These are phyloP conservation scores for Toxotes chatareus DNA, from an alignment of 2,113 vertebrate genomes.

Conservation along the genomic window DNA sequence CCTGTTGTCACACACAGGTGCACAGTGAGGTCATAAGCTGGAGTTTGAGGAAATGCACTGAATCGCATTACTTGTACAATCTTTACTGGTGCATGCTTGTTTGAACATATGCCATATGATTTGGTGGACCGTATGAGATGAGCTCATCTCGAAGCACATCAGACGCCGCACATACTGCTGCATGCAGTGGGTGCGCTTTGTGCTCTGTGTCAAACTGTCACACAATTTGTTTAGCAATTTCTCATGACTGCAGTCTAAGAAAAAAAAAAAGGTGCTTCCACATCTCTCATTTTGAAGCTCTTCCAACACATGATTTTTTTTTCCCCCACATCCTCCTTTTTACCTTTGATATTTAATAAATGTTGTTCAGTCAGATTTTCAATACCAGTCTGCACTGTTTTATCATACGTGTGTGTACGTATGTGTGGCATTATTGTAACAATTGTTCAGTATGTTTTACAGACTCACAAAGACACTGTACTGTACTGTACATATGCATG, in stretches of 20 bases:
- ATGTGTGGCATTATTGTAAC: conserved; percentile 7
- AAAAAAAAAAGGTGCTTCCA: conserved; percentile 33
- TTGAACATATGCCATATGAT: background rate
- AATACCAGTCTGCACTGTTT: conserved; percentile 4
- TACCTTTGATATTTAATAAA: conserved; percentile 19
- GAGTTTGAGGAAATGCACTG: conserved; percentile 19
- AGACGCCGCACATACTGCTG: background rate
- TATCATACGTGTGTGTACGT: conserved; percentile 3
- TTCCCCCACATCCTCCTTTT: background rate
- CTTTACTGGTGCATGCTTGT: conserved; percentile 20
- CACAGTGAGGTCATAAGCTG: background rate
- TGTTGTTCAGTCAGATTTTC: conserved; percentile 15
- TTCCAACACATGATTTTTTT: conserved; percentile 3
- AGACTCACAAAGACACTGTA: conserved; percentile 34
- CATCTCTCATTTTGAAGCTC: conserved; percentile 11
- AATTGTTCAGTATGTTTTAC: background rate
- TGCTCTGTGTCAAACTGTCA: conserved; percentile 15
- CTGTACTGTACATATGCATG: conserved; percentile 25
- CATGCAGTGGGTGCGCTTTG: background rate
- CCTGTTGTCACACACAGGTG: background rate
- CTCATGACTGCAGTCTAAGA: conserved; percentile 1
- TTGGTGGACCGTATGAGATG: background rate
- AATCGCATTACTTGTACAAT: conserved; percentile 10
- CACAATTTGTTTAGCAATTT: background rate
- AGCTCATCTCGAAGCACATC: background rate